Percentiles rank a stretch among this genome's conserved stretches.
Conservation (phyloP, 2,888 invertebrate genomes). For the Hedya salicella region DNA sequence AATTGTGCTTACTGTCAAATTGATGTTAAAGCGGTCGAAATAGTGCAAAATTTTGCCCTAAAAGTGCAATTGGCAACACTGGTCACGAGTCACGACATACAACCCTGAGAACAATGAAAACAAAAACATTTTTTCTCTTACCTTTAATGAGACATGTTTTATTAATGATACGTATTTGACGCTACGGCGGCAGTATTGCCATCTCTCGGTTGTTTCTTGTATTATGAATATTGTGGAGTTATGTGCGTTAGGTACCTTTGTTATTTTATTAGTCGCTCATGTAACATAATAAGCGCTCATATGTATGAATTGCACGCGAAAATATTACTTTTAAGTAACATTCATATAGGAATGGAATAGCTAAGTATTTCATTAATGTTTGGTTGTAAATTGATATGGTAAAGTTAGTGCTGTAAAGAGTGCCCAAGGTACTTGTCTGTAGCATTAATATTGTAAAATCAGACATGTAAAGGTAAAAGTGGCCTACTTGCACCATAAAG, state of each 20-base stretch:
- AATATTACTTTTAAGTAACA: background rate
- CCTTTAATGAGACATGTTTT: constrained; percentile 40
- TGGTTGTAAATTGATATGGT: no score
- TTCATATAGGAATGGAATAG: background rate
- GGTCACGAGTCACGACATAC: constrained; percentile 3
- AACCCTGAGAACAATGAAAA: constrained; percentile 29
- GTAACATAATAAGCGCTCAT: background rate
- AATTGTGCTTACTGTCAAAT: no score
- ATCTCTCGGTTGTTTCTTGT: constrained; percentile 31
- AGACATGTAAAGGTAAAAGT: no score
- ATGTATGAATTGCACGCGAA: background rate
- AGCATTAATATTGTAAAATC: no score
- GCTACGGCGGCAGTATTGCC: constrained; percentile 19
- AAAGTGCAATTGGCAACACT: no score
- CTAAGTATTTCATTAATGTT: no score
- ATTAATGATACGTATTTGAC: constrained; percentile 39
- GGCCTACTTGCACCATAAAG: no score
- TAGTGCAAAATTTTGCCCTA: no score
- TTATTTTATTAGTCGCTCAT: background rate
- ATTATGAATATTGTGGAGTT: constrained; percentile 13
- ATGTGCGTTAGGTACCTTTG: background rate
- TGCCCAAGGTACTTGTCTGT: no score
- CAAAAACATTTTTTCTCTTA: constrained; percentile 28
- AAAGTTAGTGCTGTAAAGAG: no score
- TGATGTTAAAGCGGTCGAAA: no score